Base-by-base conservation (phyloP, 2,888 invertebrate genomes). In the Rugalucina vietnamica region DNA sequence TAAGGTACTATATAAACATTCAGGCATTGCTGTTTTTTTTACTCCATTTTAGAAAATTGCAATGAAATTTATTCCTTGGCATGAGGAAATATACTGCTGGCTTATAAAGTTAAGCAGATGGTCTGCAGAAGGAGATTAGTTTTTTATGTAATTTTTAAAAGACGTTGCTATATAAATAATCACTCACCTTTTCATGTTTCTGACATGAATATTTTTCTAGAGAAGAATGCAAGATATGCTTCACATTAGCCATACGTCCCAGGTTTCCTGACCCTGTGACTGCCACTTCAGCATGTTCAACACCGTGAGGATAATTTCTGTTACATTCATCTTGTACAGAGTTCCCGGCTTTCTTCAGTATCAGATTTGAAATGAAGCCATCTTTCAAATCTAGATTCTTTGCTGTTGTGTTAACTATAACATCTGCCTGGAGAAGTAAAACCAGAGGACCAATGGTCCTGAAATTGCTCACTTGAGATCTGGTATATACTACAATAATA, bases 251-350 rank as follows among this genome's bases (percentile, higher is more conserved):
- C 18, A 43, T 12, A 8, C 43, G 8, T 18, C 18, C 21, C 1
- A 76, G 39, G 24, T 76, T 60, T 8, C 49, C 49, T 10, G 54
- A 57, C 21, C 36, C 24, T 24, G 79, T 72, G 1, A 72, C 79
- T 43, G 71, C 72, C 14, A 79, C 36, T 21, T 72, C 72, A 14
- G n/a, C n/a, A n/a, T n/a, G n/a, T n/a, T n/a, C n/a, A n/a, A n/a
- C n/a, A n/a, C n/a, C n/a, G n/a, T n/a, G 72, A 43, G 60, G 60
- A n/a, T 60, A 60, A 5, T 60, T 60, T 27, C 27, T 60, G n/a
- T 60, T 60, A n/a, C 60, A 60, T 60, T 60, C 60, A 14, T 60
- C 60, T 60, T 60, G 60, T 14, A 60, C 60, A 60, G 27, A 14
- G 60, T 60, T n/a, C 10, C 60, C 60, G n/a, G 24, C 60, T 14